Evolutionary conservation across 2,797 vertebrate genomes (phyloP).

Genomic region (Centropyge bicolor): DNA sequence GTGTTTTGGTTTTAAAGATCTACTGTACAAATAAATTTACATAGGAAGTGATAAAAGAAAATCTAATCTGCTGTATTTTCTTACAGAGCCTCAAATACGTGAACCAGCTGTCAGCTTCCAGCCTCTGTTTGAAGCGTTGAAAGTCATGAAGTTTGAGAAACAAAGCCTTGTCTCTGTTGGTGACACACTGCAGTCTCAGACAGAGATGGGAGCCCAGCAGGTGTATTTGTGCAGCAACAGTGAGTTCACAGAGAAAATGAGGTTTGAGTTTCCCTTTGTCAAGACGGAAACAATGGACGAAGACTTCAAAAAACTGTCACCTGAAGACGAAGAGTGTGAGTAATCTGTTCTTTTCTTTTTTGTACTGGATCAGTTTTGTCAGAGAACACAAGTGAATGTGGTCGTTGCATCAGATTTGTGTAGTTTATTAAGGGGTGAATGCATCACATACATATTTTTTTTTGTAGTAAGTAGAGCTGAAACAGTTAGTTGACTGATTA

Average conservation of each 20-base stretch:
- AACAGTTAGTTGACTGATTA: background rate
- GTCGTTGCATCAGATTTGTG: background rate
- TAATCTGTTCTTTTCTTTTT: background rate
- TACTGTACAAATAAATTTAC: background rate
- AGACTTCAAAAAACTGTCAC: slow-evolving; percentile 67
- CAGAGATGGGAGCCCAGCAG: background rate
- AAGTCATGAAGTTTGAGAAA: slow-evolving; percentile 62
- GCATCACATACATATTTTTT: background rate
- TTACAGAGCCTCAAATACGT: slow-evolving; percentile 81
- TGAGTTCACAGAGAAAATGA: slow-evolving; percentile 72
- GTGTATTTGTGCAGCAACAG: slow-evolving; percentile 13
- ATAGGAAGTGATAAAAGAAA: background rate
- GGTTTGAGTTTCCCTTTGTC: slow-evolving; percentile 17
- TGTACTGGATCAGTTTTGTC: background rate
- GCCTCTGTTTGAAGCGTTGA: slow-evolving; percentile 80
- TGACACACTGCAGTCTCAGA: slow-evolving; percentile 16
- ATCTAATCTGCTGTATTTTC: slow-evolving; percentile 20
- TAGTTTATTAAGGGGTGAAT: background rate
- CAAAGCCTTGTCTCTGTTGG: slow-evolving; percentile 25
- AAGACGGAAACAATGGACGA: slow-evolving; percentile 47
- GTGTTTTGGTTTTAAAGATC: background rate
- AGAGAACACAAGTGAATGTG: background rate
- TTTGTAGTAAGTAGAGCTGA: too few relatives aligned
- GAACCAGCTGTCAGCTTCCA: slow-evolving; percentile 55
- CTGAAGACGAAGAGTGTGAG: slow-evolving; percentile 74